phyloP scores from a whole-genome alignment of 37 sponge, comb jelly and placozoan genomes.

The Diacarnus erythraeanus region DNA sequence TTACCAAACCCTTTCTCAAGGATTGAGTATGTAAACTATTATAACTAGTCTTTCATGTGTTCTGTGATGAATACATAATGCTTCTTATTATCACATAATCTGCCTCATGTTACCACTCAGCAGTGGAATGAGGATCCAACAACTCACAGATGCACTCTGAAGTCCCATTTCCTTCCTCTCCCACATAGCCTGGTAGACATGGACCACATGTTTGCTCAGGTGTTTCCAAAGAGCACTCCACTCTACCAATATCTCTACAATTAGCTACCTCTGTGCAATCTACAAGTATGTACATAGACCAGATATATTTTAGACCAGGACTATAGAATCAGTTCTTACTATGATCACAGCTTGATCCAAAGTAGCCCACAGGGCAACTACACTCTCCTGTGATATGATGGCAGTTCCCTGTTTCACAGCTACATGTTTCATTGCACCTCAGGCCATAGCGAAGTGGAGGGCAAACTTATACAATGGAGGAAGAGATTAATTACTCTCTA shows the following conservation, averaged over 20 bases:
- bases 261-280: constrained; percentile 46
- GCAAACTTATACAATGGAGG: constrained; percentile 24
- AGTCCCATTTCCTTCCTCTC: constrained; percentile 20
- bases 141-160: constrained; percentile 43
- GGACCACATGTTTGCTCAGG: constrained; percentile 63
- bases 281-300: not conserved
- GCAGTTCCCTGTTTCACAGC: constrained; percentile 59
- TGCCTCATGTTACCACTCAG: no score
- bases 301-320: not conserved
- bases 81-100: no score
- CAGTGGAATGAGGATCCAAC: no score
- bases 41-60: no score
- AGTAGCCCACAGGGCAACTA: constrained; percentile 50
- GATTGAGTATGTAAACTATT: no score
- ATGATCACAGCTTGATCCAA: constrained; percentile 46
- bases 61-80: no score
- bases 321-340: constrained; percentile 25
- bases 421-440: constrained; percentile 45
- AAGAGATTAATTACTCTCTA: no score
- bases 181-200: constrained; percentile 40
- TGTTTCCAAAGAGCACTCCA: constrained; percentile 43
- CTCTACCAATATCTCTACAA: constrained; percentile 25
- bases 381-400: constrained; percentile 63
- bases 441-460: constrained; percentile 49
- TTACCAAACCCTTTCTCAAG: not conserved